Conservation (phyloP, 2,797 vertebrate species). For the Botia almorhae region DNA sequence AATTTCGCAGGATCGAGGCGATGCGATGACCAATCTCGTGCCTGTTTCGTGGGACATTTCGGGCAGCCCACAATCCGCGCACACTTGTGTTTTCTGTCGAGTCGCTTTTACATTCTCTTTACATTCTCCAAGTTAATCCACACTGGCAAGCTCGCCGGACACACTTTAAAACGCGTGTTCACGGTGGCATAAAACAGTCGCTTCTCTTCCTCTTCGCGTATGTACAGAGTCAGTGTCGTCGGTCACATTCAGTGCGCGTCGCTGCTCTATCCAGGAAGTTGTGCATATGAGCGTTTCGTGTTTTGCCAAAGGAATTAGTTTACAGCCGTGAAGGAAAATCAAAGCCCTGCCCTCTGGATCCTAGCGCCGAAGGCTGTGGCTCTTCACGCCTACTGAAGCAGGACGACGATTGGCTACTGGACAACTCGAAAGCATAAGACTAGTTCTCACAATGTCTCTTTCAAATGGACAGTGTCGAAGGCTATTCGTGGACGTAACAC, state of each 20-base stretch:
- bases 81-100: slow-evolving; percentile 47
- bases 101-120: slow-evolving; percentile 56
- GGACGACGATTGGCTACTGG: slow-evolving; percentile 37
- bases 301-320: slow-evolving; percentile 82
- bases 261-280: slow-evolving; percentile 74
- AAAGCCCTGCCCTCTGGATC: slow-evolving; percentile 69
- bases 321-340: slow-evolving; percentile 66
- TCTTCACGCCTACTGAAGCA: slow-evolving; percentile 24
- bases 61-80: slow-evolving; percentile 51
- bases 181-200: slow-evolving; percentile 54
- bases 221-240: slow-evolving; percentile 26
- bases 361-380: slow-evolving; percentile 68
- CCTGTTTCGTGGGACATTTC: slow-evolving; percentile 56
- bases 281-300: slow-evolving; percentile 79
- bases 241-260: slow-evolving; percentile 9
- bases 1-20: slow-evolving; percentile 40
- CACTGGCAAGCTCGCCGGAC: slow-evolving; percentile 28
- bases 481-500: not conserved
- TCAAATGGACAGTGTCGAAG: not conserved
- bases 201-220: slow-evolving; percentile 79
- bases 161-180: slow-evolving; percentile 50
- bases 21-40: slow-evolving; percentile 35
- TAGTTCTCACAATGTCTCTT: slow-evolving; percentile 32
- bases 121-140: slow-evolving; percentile 58
- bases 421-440: slow-evolving; percentile 17